Percentiles rank a stretch among this genome's conserved stretches.
Conservation (phyloP, 2,888 invertebrate genomes). For the Lasioglossum marginatum region DNA sequence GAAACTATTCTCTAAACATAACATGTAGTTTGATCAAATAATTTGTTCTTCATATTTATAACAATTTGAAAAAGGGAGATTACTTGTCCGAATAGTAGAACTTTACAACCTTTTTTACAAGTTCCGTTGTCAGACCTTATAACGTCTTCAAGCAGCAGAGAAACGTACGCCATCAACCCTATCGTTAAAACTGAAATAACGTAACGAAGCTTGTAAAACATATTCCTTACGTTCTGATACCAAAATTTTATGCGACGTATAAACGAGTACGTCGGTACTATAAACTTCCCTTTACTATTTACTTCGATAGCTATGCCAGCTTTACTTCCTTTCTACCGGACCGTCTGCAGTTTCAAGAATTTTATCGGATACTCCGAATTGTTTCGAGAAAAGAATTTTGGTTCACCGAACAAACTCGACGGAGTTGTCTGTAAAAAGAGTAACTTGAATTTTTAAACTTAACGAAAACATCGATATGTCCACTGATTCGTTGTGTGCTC, state of each 20-base stretch:
- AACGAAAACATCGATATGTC: neutral
- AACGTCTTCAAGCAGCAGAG: neutral
- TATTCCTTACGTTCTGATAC: constrained; percentile 6
- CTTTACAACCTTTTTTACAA: neutral
- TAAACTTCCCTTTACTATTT: constrained; percentile 15
- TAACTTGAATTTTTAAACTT: neutral
- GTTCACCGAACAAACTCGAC: neutral
- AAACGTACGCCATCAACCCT: neutral
- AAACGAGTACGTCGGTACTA: constrained; percentile 10
- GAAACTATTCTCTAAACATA: neutral
- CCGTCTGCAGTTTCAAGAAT: neutral
- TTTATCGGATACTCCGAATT: neutral
- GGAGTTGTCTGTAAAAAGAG: neutral
- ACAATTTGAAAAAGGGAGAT: neutral
- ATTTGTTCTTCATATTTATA: neutral
- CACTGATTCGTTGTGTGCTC: constrained; percentile 22
- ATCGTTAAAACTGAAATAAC: neutral
- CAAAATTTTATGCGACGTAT: neutral
- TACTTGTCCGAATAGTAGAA: neutral
- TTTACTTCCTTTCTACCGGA: neutral
- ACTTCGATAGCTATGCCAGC: neutral
- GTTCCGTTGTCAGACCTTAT: neutral
- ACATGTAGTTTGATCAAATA: neutral
- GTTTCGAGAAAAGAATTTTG: neutral
- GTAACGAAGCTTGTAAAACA: neutral